phyloP scores from a whole-genome alignment of 2,888 invertebrate genomes.

The Crematogaster levior region DNA sequence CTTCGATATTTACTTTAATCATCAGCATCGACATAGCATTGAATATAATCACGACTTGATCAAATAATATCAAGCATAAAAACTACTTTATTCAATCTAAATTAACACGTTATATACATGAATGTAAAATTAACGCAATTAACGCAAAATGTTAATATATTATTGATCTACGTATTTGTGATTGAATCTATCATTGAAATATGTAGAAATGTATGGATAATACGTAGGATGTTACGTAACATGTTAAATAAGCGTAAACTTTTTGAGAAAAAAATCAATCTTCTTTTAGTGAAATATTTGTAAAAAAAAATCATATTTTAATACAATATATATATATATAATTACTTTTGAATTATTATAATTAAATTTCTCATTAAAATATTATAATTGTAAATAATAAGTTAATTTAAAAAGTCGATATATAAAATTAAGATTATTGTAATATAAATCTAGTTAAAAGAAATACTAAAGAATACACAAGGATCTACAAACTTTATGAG shows the following conservation, averaged over 20 bases:
- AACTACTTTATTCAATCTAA: neutral
- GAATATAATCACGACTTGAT: neutral
- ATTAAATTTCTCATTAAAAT: conserved; percentile 6
- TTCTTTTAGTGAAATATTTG: neutral
- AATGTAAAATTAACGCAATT: neutral
- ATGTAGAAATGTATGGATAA: neutral
- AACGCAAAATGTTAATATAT: neutral
- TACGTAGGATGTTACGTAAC: no score
- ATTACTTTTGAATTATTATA: neutral
- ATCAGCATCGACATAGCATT: conserved; percentile 4
- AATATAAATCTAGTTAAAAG: neutral
- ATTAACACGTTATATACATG: neutral
- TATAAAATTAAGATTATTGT: neutral
- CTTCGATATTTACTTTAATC: conserved; percentile 53
- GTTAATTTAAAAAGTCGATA: neutral
- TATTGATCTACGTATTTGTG: neutral
- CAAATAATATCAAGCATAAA: conserved; percentile 2
- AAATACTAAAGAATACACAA: neutral
- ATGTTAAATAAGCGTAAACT: neutral
- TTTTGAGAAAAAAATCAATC: neutral
- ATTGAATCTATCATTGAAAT: neutral
- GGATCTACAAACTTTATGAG: neutral
- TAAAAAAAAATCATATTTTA: neutral
- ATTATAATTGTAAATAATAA: neutral
- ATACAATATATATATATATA: neutral